A percentile compares a stretch with the other conserved stretches of the same genome.
Conservation (phyloP, 2,888 invertebrate genomes). For the Margaritifera margaritifera region DNA sequence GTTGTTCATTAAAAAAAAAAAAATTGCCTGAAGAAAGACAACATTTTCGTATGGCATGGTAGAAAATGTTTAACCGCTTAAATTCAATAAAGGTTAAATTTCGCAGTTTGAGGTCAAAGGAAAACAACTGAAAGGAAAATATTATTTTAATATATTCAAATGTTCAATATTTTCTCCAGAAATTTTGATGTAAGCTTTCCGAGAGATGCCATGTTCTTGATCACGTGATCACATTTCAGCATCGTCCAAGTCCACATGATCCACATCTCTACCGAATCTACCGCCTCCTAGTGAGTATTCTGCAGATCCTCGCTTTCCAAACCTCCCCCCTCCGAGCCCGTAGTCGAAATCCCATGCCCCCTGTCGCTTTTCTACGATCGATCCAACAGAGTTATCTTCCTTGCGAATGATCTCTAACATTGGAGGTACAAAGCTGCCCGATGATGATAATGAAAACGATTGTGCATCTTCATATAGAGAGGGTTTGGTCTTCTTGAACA, state of each 20-base stretch:
- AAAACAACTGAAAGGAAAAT: too few relatives aligned
- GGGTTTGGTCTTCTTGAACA: too few relatives aligned
- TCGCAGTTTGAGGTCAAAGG: too few relatives aligned
- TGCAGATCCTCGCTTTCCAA: conserved; percentile 61
- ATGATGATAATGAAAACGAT: too few relatives aligned
- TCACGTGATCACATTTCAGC: neutral
- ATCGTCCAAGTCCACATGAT: conserved; percentile 49
- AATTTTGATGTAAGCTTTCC: neutral
- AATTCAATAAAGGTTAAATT: too few relatives aligned
- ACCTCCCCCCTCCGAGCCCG: conserved; percentile 69
- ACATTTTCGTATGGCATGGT: too few relatives aligned
- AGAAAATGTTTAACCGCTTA: too few relatives aligned
- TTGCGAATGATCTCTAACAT: conserved; percentile 22
- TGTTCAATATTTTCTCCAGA: too few relatives aligned
- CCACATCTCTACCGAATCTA: conserved; percentile 65
- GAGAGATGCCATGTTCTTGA: neutral
- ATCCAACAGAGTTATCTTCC: conserved; percentile 16
- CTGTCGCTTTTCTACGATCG: conserved; percentile 56
- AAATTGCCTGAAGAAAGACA: too few relatives aligned
- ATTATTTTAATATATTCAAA: too few relatives aligned
- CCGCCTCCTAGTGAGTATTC: conserved; percentile 66
- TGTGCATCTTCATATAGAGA: too few relatives aligned
- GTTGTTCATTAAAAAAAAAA: too few relatives aligned
- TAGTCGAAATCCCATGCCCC: conserved; percentile 69
- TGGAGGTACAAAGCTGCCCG: conserved; percentile 6